phyloP scores from a whole-genome alignment of 2,888 invertebrate species.

The Kuschelorhynchus macadamiae region DNA sequence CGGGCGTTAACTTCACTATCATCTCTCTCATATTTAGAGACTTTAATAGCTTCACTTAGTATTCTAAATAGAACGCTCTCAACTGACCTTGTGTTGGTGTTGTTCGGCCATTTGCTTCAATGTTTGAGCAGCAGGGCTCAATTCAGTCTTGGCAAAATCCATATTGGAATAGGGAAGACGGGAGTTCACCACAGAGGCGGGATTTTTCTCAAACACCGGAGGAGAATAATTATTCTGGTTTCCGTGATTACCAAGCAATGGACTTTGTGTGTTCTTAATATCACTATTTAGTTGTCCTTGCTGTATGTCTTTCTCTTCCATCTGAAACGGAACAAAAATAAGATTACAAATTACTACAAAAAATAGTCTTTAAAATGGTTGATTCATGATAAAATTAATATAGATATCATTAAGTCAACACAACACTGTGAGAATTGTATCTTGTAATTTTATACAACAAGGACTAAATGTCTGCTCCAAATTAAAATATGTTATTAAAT shows the following conservation, averaged over 20 bases:
- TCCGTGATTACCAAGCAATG: constrained; percentile 62
- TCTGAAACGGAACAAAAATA: constrained; percentile 22
- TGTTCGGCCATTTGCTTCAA: constrained; percentile 98
- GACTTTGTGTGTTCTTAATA: constrained; percentile 61
- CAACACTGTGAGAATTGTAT: too few relatives aligned
- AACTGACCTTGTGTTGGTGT: constrained; percentile 84
- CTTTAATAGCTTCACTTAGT: too few relatives aligned
- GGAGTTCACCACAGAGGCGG: constrained; percentile 51
- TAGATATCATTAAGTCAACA: too few relatives aligned
- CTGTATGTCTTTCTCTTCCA: constrained; percentile 49
- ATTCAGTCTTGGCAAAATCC: constrained; percentile 72
- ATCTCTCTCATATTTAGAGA: too few relatives aligned
- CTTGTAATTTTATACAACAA: too few relatives aligned
- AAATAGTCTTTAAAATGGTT: too few relatives aligned
- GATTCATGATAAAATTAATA: too few relatives aligned
- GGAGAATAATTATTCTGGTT: constrained; percentile 56
- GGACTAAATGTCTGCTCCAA: too few relatives aligned
- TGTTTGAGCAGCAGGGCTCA: constrained; percentile 94
- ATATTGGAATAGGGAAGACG: constrained; percentile 64
- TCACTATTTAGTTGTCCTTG: constrained; percentile 41
- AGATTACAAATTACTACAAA: too few relatives aligned
- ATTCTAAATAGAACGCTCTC: too few relatives aligned
- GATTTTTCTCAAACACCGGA: constrained; percentile 63
- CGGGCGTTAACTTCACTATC: too few relatives aligned
- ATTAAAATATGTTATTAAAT: too few relatives aligned